phyloP scores from a whole-genome alignment of 2,888 invertebrate species.

The Helobdella robusta region DNA sequence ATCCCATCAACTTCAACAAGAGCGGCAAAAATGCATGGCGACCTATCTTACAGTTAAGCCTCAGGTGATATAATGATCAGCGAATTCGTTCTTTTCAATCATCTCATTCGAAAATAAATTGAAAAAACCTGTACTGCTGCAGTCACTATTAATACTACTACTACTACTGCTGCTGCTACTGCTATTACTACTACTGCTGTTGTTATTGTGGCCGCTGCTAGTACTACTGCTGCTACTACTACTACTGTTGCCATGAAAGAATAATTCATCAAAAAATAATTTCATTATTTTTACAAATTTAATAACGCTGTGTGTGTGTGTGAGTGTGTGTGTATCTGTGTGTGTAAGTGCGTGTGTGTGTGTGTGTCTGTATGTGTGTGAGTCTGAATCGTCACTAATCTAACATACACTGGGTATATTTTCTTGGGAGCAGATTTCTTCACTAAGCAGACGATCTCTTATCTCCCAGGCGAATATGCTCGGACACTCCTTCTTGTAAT shows the following conservation, averaged over 20 bases:
- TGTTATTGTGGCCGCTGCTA: too few relatives aligned
- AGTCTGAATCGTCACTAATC: background rate
- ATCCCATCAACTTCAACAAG: too few relatives aligned
- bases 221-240: constrained; percentile 3
- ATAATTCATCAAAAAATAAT: background rate
- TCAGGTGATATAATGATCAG: too few relatives aligned
- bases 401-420: constrained; percentile 59
- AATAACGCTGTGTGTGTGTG: constrained; percentile 15
- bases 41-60: too few relatives aligned
- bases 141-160: too few relatives aligned
- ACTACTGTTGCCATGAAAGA: background rate
- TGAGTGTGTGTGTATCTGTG: constrained; percentile 19
- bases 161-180: too few relatives aligned
- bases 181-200: too few relatives aligned
- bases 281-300: background rate
- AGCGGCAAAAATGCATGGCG: too few relatives aligned
- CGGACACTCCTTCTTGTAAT: constrained; percentile 89
- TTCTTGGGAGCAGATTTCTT: constrained; percentile 86
- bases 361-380: constrained; percentile 17
- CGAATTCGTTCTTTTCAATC: too few relatives aligned
- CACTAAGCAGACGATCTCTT: constrained; percentile 79
- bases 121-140: too few relatives aligned
- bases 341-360: constrained; percentile 17
- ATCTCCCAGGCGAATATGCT: constrained; percentile 99
- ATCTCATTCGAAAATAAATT: too few relatives aligned